Evolutionary conservation across 2,113 vertebrate genomes (phyloP).

Genomic region (Pachypanchax playfairii): DNA sequence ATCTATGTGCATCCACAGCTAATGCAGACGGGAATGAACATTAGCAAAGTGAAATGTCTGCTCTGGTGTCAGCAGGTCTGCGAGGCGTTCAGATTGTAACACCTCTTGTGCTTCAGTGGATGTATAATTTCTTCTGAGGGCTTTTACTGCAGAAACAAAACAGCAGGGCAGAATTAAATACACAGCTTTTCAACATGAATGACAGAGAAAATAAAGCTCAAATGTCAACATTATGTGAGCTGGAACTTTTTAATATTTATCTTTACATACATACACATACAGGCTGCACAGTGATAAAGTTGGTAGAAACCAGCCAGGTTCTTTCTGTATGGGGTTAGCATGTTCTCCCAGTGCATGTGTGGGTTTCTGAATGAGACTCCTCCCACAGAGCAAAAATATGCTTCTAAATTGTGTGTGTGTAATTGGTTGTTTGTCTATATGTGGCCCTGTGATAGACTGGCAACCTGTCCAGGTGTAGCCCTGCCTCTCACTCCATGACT

Average conservation of each 20-base stretch:
- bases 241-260: background rate
- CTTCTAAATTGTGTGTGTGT: no score
- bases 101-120: background rate
- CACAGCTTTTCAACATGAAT: background rate
- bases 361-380: no score
- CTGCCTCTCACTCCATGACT: no score
- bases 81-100: background rate
- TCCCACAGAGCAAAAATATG: no score
- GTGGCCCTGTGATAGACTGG: no score
- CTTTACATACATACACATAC: no score
- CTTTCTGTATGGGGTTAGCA: no score
- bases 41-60: background rate
- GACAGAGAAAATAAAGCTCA: background rate
- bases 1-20: slow-evolving; percentile 1
- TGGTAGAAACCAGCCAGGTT: no score
- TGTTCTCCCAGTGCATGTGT: no score
- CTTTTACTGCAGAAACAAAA: background rate
- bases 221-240: background rate
- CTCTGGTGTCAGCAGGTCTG: slow-evolving; percentile 2
- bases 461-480: no score
- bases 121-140: background rate
- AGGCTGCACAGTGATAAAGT: no score
- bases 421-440: no score
- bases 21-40: slow-evolving; percentile 1
- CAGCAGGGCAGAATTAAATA: background rate